Percentiles rank a stretch among this genome's conserved stretches.
phyloP scores from a whole-genome alignment of 2,113 vertebrate species.

The Calidris pygmaea region DNA sequence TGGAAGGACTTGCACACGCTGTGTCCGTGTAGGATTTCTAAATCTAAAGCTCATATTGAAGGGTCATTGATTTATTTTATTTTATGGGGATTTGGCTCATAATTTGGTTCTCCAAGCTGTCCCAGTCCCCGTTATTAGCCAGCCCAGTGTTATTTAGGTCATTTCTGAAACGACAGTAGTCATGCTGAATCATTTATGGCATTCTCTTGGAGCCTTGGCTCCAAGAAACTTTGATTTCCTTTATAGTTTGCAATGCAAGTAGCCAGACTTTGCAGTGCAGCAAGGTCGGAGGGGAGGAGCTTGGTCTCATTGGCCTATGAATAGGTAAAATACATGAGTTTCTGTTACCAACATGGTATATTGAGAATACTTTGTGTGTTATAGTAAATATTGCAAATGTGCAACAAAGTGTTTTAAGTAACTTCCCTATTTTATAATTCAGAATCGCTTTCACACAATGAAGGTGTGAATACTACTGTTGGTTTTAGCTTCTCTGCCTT shows the following conservation, averaged over 20 bases:
- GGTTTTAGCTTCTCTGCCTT: neutral
- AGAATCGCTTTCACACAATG: neutral
- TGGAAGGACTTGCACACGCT: neutral
- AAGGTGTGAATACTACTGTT: neutral
- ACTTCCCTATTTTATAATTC: neutral
- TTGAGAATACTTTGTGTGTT: neutral
- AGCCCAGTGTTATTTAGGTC: neutral
- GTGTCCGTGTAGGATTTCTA: neutral
- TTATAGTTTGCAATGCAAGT: neutral
- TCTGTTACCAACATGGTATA: neutral
- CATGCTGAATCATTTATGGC: neutral
- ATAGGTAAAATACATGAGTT: neutral
- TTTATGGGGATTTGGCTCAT: neutral
- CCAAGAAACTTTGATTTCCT: neutral
- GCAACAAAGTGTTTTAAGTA: neutral
- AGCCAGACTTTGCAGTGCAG: neutral
- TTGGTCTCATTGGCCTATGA: neutral
- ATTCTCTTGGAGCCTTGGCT: neutral
- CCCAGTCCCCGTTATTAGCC: neutral
- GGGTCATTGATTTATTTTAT: neutral
- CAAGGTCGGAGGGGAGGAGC: fast-evolving
- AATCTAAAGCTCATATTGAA: neutral
- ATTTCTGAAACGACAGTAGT: neutral
- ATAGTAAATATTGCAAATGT: neutral
- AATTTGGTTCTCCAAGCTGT: neutral